Evolutionary conservation across 2,888 invertebrate genomes (phyloP), one percentile per base, ranked within the genome.

Genomic region (Synanthedon tipuliformis): DNA sequence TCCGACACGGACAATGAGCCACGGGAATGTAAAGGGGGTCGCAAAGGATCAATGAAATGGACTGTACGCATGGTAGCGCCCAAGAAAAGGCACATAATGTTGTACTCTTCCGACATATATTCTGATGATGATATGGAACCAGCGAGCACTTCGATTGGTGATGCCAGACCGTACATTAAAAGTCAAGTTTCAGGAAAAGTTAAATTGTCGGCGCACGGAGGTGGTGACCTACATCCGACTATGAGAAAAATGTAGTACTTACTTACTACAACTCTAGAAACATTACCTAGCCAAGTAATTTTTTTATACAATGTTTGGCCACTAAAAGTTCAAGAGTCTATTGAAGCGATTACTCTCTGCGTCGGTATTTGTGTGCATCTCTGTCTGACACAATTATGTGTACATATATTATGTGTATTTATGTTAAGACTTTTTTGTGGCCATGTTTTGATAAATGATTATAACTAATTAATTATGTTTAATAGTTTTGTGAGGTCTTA

Each of bases 1-100:
- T 86, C 86, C 0, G 86, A 86, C 57, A 85, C 84, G 0, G 86
- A 86, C 59, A 79, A 87, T 60, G 85, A 83, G 54, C 75, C 73
- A 18, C 70, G 77, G 51, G 77, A 80, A 41, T 58, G 62, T 27
- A 71, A 70, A 50, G 71, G 69, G 49, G 71, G 61, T 51, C 79
- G 81, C 56, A 86, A 84, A 57, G 78, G 76, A 23, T 66, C 78
- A 10, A 59, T 76, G 71, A 71, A 83, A 50, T 86, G 85, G 83
- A 75, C 78, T 2, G 59, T 83, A 53, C 82, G 84, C 57, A 73
- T 75, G 34, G 69, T 74, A 53, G 73, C 82, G 53, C 81, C 84
- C 0, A 86, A 86, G 62, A 86, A 84, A 61, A 70, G 85, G 52
- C 85, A 85, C 62, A 60, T 84, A 51, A 73, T 78, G 27, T 60